Conservation (phyloP, 2,113 vertebrate species). For the Clinocottus analis region DNA sequence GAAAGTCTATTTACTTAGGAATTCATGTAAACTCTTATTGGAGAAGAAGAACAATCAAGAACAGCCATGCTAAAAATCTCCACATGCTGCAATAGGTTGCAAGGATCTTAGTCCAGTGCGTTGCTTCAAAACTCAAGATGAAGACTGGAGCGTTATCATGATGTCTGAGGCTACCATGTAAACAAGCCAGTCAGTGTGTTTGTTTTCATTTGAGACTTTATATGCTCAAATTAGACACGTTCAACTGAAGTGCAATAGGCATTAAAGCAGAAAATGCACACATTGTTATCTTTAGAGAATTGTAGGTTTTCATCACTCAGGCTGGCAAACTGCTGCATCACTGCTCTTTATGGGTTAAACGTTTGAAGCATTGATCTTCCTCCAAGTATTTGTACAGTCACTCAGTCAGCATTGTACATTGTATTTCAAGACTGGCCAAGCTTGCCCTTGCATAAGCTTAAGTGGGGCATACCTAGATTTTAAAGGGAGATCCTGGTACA, state of each 20-base stretch:
- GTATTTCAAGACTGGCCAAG: constrained; percentile 28
- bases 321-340: constrained; percentile 44
- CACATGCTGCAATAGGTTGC: not conserved
- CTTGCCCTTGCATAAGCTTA: constrained; percentile 40
- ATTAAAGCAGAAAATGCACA: constrained; percentile 42
- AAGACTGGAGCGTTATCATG: not conserved
- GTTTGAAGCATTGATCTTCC: constrained; percentile 54
- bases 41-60: not conserved
- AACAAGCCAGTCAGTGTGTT: constrained; percentile 44
- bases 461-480: constrained; percentile 22
- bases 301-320: constrained; percentile 40
- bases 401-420: constrained; percentile 50
- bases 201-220: constrained; percentile 46
- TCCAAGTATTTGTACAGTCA: constrained; percentile 38
- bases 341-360: constrained; percentile 46
- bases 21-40: constrained; percentile 1
- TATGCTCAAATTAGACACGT: constrained; percentile 47
- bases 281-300: constrained; percentile 48
- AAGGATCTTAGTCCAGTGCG: not conserved
- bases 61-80: constrained; percentile 1
- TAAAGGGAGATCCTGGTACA: constrained; percentile 11
- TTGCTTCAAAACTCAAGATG: constrained; percentile 8
- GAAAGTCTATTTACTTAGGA: constrained; percentile 37
- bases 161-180: constrained; percentile 21
- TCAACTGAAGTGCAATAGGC: constrained; percentile 37